Evolutionary conservation across 2,113 vertebrate genomes (phyloP).

Genomic region (Manacus vitellinus): DNA sequence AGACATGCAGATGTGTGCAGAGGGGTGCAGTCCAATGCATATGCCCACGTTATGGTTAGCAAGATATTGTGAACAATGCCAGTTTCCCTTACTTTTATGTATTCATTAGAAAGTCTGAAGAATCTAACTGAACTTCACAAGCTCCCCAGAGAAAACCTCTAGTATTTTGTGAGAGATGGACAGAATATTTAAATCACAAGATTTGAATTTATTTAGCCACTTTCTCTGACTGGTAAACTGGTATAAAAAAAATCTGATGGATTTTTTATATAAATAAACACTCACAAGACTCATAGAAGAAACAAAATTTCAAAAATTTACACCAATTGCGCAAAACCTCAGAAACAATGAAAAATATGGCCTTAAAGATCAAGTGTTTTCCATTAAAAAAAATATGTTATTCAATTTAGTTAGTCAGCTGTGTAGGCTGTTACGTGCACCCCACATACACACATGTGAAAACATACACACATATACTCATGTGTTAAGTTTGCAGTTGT

Average conservation of each 20-base stretch:
- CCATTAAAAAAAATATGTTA: neutral
- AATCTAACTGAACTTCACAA: neutral
- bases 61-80: neutral
- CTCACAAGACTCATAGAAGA: neutral
- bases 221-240: neutral
- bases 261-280: neutral
- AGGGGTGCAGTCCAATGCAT: neutral
- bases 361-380: neutral
- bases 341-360: neutral
- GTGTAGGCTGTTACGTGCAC: neutral
- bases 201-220: neutral
- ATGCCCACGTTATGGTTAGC: neutral
- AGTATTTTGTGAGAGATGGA: neutral
- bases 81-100: neutral
- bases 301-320: neutral
- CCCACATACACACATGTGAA: neutral
- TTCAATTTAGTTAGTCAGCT: neutral
- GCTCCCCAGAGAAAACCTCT: neutral
- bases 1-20: conserved; percentile 46
- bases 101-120: neutral
- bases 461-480: neutral
- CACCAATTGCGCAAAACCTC: neutral
- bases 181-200: neutral
- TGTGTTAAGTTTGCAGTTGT: neutral
- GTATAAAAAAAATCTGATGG: neutral